These are phyloP conservation scores for Gymnoscopelus braueri DNA, from an alignment of 2,797 vertebrate genomes.

Conservation along the genomic window DNA sequence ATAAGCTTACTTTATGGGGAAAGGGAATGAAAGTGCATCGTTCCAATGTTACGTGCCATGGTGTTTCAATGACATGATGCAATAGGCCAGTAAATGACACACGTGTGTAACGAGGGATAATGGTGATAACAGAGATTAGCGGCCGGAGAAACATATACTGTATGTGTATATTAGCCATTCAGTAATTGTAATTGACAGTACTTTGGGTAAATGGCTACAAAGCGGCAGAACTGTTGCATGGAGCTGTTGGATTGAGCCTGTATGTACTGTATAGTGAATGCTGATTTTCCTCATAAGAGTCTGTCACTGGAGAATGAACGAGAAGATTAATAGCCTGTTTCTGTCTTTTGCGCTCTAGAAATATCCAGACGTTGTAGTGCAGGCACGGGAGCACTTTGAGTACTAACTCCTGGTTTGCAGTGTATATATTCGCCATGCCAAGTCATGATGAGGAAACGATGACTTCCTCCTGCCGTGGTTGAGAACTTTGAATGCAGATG, in stretches of 20 bases:
- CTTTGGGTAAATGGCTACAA: slow-evolving; percentile 41
- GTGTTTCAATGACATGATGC: slow-evolving; percentile 5
- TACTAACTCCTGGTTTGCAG: slow-evolving; percentile 20
- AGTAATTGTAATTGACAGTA: slow-evolving; percentile 28
- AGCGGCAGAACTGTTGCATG: slow-evolving; percentile 47
- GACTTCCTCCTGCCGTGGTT: neutral
- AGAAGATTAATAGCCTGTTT: slow-evolving; percentile 67
- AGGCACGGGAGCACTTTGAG: slow-evolving; percentile 34
- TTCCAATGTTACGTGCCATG: neutral
- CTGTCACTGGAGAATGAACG: slow-evolving; percentile 59
- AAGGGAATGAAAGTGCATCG: neutral
- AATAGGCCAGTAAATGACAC: neutral
- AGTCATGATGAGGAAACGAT: neutral
- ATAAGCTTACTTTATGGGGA: too few relatives aligned
- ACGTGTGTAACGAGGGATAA: slow-evolving; percentile 9
- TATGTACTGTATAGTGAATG: slow-evolving; percentile 32
- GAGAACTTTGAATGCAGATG: slow-evolving; percentile 30
- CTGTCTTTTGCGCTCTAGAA: slow-evolving; percentile 57
- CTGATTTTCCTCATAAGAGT: slow-evolving; percentile 40
- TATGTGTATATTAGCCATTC: slow-evolving; percentile 38
- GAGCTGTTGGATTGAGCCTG: slow-evolving; percentile 40
- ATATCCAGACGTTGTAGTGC: slow-evolving; percentile 36
- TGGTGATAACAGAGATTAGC: slow-evolving; percentile 7
- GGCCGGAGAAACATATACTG: neutral
- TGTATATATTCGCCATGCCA: neutral